Conservation (phyloP, 2,888 invertebrate species). For the Euproctis similis region DNA sequence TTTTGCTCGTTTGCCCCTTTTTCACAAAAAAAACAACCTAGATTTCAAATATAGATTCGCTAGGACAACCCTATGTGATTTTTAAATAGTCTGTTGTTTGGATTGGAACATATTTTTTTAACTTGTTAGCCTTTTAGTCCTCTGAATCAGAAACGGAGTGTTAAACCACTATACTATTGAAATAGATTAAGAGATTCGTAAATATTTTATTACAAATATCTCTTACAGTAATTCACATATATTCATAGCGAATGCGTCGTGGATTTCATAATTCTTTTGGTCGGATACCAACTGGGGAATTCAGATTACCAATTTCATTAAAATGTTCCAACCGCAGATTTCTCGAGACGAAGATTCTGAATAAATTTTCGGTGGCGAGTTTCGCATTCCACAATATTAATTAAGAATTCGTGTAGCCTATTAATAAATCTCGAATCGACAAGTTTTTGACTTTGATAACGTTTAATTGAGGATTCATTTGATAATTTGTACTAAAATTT, state of each 20-base stretch:
- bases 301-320: conserved; percentile 47
- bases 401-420: conserved; percentile 22
- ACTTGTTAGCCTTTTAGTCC: no score
- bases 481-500: conserved; percentile 1
- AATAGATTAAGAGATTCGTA: no score
- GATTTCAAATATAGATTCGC: no score
- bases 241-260: conserved; percentile 33
- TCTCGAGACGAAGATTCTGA: conserved; percentile 31
- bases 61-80: no score
- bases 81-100: no score
- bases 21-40: no score
- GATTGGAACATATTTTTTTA: no score
- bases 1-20: no score
- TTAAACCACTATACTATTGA: no score
- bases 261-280: conserved; percentile 46
- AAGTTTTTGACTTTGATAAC: conserved; percentile 13
- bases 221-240: no score
- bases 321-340: conserved; percentile 51
- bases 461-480: conserved; percentile 9
- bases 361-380: conserved; percentile 15
- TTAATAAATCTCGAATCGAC: conserved; percentile 22
- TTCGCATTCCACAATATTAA: conserved; percentile 14
- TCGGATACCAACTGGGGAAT: conserved; percentile 33
- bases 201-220: no score
- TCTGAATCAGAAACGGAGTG: no score